Percentiles rank a stretch among this genome's conserved stretches.
These are phyloP conservation scores for Damaliscus lunatus DNA, from an alignment of 2,113 vertebrate genomes.

Conservation along the genomic window DNA sequence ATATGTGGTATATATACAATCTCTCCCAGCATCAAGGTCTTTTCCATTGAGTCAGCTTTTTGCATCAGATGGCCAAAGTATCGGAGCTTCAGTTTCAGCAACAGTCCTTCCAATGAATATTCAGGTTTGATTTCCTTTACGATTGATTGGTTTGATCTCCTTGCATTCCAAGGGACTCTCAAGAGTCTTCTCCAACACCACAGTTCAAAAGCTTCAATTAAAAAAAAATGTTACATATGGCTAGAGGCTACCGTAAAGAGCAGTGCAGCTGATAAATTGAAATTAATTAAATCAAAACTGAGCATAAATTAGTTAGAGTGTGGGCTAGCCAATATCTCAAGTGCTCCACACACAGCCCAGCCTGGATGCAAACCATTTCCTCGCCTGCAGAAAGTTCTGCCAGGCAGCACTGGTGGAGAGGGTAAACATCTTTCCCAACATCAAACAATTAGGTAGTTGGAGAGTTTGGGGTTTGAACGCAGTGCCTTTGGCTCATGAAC, in stretches of 20 bases:
- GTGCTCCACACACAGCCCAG: neutral
- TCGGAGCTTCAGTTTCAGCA: neutral
- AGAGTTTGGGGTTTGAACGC: neutral
- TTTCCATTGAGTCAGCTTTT: neutral
- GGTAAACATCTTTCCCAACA: neutral
- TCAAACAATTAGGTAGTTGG: neutral
- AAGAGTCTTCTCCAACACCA: neutral
- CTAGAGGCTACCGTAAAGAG: neutral
- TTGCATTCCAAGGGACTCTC: neutral
- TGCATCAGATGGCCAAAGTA: neutral
- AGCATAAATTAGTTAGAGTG: neutral
- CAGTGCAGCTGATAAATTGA: neutral
- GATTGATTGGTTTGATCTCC: neutral
- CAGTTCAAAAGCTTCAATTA: neutral
- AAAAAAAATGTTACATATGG: neutral
- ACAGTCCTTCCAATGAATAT: neutral
- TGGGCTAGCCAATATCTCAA: neutral
- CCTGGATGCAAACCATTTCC: neutral
- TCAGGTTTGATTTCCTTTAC: neutral
- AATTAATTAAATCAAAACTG: neutral
- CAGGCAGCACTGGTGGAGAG: neutral
- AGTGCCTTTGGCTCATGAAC: neutral
- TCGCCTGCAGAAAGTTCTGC: neutral
- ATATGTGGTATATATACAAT: neutral
- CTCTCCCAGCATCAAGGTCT: neutral